Conservation (phyloP, 2,113 vertebrate species). For the Nycticryphes semicollaris region DNA sequence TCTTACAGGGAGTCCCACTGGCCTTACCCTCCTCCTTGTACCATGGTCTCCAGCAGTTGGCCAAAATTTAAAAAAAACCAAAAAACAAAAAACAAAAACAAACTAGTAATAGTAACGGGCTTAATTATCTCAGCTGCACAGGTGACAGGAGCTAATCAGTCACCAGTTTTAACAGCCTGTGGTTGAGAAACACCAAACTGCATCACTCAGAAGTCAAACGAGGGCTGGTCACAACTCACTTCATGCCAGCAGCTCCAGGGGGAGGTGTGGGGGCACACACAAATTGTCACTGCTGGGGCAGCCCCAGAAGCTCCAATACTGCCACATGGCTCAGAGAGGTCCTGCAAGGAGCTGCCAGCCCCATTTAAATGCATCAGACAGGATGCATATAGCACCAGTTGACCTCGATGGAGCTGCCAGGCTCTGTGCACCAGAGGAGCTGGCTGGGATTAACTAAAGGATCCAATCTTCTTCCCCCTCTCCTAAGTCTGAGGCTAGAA, state of each 20-base stretch:
- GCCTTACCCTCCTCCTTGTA: neutral
- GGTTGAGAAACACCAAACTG: conserved; percentile 34
- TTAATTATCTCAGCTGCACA: neutral
- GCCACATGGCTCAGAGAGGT: rapidly evolving
- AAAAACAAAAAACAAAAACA: no score
- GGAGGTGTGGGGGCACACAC: neutral
- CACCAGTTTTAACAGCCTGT: conserved; percentile 45
- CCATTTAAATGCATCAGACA: neutral
- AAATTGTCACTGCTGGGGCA: rapidly evolving
- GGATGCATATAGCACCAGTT: rapidly evolving
- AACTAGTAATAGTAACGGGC: neutral
- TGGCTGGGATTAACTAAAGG: neutral
- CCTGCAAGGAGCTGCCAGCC: neutral
- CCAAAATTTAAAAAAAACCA: neutral
- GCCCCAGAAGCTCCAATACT: rapidly evolving
- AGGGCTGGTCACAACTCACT: neutral
- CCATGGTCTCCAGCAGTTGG: neutral
- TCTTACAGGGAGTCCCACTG: neutral
- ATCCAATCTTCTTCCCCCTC: neutral
- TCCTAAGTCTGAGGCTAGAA: neutral
- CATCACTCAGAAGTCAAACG: conserved; percentile 33
- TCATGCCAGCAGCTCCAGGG: neutral
- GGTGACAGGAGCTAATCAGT: conserved; percentile 45
- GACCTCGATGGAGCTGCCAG: neutral
- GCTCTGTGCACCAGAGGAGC: neutral